Base-by-base conservation (phyloP, 2,888 invertebrate species). In the Apoda limacodes region DNA sequence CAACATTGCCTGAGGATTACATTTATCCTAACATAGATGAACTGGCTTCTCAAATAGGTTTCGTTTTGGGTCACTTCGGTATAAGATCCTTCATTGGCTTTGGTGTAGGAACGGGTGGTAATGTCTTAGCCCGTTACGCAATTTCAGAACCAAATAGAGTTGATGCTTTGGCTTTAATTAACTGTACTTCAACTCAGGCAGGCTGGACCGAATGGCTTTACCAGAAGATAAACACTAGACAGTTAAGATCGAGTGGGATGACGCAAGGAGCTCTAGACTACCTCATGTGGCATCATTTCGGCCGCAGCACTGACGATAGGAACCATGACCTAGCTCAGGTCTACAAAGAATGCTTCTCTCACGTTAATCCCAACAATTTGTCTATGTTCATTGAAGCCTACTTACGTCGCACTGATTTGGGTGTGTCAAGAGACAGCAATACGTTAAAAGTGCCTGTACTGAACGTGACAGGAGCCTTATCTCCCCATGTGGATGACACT, bases 171-270 rank as follows among this genome's bases (percentile, higher is more conserved):
- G 92, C 94, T 55, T 83, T 98, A 50, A 88, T 99, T 50, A 99
- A 99, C 68, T 94, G 96, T 60, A 90, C 92, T 5, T 94, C 95
- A 13, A 93, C 93, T 37, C 90, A 90, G 59, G 91, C 97, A 9
- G 97, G 98, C 9, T 99, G 99, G 99, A 93, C 97, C 42, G 99
- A 99, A 71, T 99, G 98, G 98, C 94, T 96, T 23, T 98, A 98
- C 67, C 98, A 99, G 78, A 99, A 98, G 82, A 86, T 98, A 54
- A 95, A 95, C 66, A 89, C 93, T 6, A 85, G 93, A 47, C 90
- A 94, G 74, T 82, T 95, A 43, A 85, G 92, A 46, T 89, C 92
- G 12, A 92, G 89, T 59, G 95, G 94, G 30, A 93, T 95, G 93
- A 95, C 94, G 29, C 93, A 95, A 61, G 89, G 94, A 32, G 94